phyloP scores from a whole-genome alignment of 2,113 vertebrate species.

The Lycocorax pyrrhopterus region DNA sequence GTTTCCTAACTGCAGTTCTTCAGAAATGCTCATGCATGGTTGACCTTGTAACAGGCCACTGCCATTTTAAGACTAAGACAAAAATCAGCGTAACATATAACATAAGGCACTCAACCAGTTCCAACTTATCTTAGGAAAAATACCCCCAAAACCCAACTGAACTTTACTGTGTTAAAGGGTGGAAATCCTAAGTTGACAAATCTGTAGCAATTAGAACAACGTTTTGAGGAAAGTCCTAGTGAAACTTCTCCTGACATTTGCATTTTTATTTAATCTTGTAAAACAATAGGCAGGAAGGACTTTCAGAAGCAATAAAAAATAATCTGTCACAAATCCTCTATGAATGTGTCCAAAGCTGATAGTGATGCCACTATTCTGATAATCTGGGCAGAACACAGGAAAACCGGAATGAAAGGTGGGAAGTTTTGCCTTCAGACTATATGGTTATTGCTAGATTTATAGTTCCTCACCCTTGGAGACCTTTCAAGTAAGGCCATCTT shows the following conservation, averaged over 20 bases:
- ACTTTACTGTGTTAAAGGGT: not conserved
- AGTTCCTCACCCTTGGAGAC: not conserved
- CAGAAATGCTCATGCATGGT: not conserved
- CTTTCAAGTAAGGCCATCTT: not conserved
- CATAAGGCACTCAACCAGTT: not conserved
- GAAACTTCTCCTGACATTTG: not conserved
- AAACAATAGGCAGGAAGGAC: not conserved
- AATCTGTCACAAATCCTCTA: not conserved
- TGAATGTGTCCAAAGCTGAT: not conserved
- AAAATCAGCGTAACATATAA: not conserved
- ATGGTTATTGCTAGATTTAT: not conserved
- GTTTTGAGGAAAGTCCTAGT: not conserved
- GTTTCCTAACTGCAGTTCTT: not conserved
- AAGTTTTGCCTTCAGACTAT: not conserved
- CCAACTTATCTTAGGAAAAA: not conserved
- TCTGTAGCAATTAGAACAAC: not conserved
- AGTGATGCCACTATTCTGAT: not conserved
- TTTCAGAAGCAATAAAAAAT: not conserved
- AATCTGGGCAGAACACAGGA: not conserved
- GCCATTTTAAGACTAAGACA: not conserved
- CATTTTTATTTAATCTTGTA: not conserved
- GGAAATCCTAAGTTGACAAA: not conserved
- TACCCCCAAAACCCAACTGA: not conserved
- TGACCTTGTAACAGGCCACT: not conserved
- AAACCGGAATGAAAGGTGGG: not conserved